phyloP scores from a whole-genome alignment of 2,113 vertebrate species.

The Piprites chloris region DNA sequence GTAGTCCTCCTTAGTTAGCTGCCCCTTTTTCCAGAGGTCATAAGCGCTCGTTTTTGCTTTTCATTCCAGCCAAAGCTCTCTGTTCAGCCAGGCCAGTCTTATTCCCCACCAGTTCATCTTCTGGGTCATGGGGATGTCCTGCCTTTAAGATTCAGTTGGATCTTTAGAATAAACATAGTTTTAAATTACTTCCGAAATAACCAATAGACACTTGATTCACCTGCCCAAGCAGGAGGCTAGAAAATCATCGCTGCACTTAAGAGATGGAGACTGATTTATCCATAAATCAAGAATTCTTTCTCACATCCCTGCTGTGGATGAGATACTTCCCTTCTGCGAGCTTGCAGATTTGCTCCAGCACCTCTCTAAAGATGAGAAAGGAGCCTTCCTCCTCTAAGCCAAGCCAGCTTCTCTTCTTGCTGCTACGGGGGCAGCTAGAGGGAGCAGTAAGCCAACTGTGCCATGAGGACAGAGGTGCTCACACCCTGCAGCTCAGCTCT shows the following conservation, averaged over 20 bases:
- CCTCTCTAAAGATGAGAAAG: not conserved
- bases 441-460: not conserved
- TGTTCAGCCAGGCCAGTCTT: not conserved
- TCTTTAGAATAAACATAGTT: not conserved
- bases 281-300: not conserved
- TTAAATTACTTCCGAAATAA: not conserved
- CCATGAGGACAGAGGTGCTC: not conserved
- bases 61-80: not conserved
- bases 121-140: not conserved
- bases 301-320: not conserved
- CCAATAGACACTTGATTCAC: not conserved
- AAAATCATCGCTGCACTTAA: not conserved
- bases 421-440: not conserved
- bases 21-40: not conserved
- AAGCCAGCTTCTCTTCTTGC: not conserved
- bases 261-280: not conserved
- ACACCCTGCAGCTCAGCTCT: not conserved
- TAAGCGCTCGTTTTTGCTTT: not conserved
- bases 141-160: not conserved
- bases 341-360: not conserved
- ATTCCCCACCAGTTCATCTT: not conserved
- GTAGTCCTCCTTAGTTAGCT: not conserved
- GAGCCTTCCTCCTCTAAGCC: not conserved
- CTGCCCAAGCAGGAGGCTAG: not conserved
- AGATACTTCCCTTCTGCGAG: not conserved